phyloP scores from a whole-genome alignment of 2,797 vertebrate species.

The Leptatherina wallacei region DNA sequence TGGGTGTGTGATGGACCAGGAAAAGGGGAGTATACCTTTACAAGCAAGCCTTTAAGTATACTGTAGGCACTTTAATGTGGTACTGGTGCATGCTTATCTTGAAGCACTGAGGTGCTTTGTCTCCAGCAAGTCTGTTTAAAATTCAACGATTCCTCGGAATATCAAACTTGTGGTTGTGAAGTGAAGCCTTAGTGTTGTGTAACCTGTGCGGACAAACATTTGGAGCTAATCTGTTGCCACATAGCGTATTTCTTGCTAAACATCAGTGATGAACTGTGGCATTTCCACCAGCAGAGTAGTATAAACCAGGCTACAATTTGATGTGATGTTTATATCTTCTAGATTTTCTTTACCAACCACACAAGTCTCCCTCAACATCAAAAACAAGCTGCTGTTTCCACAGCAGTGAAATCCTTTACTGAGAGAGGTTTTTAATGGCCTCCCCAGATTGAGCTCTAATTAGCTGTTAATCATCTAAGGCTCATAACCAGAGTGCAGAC shows the following conservation, averaged over 20 bases:
- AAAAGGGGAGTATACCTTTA: slow-evolving; percentile 56
- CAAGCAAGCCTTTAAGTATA: slow-evolving; percentile 38
- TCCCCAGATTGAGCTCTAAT: slow-evolving; percentile 86
- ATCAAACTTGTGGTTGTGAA: slow-evolving; percentile 46
- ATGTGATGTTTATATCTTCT: slow-evolving; percentile 46
- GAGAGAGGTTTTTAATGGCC: slow-evolving; percentile 80
- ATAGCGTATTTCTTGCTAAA: slow-evolving; percentile 42
- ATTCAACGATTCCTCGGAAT: slow-evolving; percentile 50
- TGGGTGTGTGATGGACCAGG: slow-evolving; percentile 36
- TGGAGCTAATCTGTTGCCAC: slow-evolving; percentile 34
- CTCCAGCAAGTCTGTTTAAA: slow-evolving; percentile 53
- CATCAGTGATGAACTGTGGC: slow-evolving; percentile 40
- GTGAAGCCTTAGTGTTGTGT: slow-evolving; percentile 29
- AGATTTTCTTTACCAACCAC: slow-evolving; percentile 15
- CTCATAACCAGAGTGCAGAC: slow-evolving; percentile 82
- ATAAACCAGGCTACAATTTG: slow-evolving; percentile 46
- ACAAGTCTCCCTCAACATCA: slow-evolving; percentile 59
- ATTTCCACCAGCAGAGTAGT: slow-evolving; percentile 29
- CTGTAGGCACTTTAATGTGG: slow-evolving; percentile 43
- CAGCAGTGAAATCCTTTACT: slow-evolving; percentile 75
- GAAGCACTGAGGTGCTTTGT: slow-evolving; percentile 28
- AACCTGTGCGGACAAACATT: slow-evolving; percentile 13
- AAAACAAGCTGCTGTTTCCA: slow-evolving; percentile 73
- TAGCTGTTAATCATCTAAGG: slow-evolving; percentile 87
- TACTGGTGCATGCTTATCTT: slow-evolving; percentile 29